Evolutionary conservation across 2,113 vertebrate genomes (phyloP).

Genomic region (Genyomyrus donnyi): DNA sequence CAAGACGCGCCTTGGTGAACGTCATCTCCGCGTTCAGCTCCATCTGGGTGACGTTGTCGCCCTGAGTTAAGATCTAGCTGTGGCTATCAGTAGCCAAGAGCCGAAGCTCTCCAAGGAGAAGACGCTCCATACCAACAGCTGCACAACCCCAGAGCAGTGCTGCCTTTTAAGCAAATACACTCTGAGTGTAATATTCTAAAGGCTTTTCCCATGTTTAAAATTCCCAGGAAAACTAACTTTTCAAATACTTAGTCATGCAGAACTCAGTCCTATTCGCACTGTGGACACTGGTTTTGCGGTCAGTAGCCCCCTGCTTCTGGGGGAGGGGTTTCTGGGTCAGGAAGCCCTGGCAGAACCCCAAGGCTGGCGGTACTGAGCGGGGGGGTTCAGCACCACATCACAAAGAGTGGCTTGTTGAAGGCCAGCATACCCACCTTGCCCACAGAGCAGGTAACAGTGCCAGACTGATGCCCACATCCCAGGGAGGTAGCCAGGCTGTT

Average conservation of each 20-base stretch:
- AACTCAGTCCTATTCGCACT: neutral
- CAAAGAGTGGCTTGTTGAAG: slow-evolving; percentile 20
- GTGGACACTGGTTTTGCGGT: neutral
- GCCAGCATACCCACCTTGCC: neutral
- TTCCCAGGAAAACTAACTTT: neutral
- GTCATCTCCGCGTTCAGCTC: slow-evolving; percentile 24
- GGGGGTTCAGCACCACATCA: neutral
- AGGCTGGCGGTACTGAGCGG: neutral
- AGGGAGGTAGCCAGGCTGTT: neutral
- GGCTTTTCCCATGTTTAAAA: neutral
- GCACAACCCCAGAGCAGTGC: neutral
- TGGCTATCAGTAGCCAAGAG: neutral
- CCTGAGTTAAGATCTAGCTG: slow-evolving; percentile 12
- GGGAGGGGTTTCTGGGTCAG: neutral
- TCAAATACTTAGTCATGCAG: neutral
- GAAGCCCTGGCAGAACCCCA: slow-evolving; percentile 10
- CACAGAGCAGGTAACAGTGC: neutral
- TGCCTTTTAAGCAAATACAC: neutral
- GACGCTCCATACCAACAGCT: neutral
- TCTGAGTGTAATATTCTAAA: neutral
- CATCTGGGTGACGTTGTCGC: slow-evolving; percentile 24
- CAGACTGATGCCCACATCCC: neutral
- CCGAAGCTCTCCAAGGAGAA: neutral
- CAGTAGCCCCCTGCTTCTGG: neutral
- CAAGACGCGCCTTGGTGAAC: slow-evolving; percentile 15